Base-by-base conservation (phyloP, 2,888 invertebrate genomes). In the Rhagium mordax region DNA sequence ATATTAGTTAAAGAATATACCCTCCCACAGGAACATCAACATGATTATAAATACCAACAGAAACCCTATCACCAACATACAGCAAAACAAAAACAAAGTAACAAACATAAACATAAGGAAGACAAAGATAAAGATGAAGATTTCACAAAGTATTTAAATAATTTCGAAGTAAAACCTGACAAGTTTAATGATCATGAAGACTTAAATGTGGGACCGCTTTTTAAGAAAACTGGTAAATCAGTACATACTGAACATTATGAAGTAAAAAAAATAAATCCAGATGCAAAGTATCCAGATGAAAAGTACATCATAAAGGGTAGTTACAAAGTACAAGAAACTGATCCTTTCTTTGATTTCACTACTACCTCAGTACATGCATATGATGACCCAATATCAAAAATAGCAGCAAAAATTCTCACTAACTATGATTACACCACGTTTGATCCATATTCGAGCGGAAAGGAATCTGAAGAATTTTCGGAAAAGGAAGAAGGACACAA, bases 21-120 rank as follows among this genome's bases (percentile, higher is more conserved):
- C 8, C 74, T 78, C 41, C n/a, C 71, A 76, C 21, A 49, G 88
- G 55, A 89, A 13, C 74, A 79, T 27, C n/a, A 71, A 77, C 21
- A 49, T 65, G 81, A 77, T 7, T 78, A 83, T 49, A 82, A 84
- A 70, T 82, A 82, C 57, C 83, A 81, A 57, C 79, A 80, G 18
- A 71, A 71, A 7, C 83, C 82, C 62, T 70, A 77, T 13, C 78
- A 81, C 18, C 78, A 80, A 48, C 78, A 77, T 16, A 75, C 81
- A 78, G n/a, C 20, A 1, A 61, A 61, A n/a, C 47, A 61, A 8
- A 61, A 61, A 41, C 21, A 41, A 21, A 41, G n/a, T 2, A n/a
- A 82, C 75, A 72, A 77, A 16, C 81, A 83, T 71, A 78, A 76
- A n/a, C 74, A 81, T 53, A 74, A 60, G 47, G 48, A 61, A 41